These are phyloP conservation scores for Sylvicapra grimmia DNA, from an alignment of 2,113 vertebrate genomes.

Conservation along the genomic window DNA sequence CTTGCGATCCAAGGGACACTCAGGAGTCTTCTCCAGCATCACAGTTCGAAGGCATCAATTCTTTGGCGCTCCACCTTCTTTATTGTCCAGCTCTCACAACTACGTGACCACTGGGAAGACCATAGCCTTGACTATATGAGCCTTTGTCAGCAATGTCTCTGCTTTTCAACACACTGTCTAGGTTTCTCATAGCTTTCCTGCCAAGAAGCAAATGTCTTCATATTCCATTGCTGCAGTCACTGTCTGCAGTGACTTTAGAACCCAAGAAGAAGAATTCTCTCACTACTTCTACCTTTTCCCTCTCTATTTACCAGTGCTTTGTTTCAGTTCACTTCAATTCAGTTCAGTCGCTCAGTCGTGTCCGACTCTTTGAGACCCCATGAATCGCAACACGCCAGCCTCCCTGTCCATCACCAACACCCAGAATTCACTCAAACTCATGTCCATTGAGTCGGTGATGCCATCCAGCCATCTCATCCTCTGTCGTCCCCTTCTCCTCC, in stretches of 20 bases:
- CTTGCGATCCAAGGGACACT: background rate
- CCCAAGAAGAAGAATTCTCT: background rate
- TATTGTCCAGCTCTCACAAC: background rate
- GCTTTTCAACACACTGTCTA: background rate
- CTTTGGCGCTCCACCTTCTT: background rate
- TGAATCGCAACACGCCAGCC: too few species aligned
- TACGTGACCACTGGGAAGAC: background rate
- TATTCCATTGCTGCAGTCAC: background rate
- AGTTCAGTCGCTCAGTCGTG: too few species aligned
- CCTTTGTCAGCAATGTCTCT: background rate
- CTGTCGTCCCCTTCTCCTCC: too few species aligned
- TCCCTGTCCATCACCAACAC: too few species aligned
- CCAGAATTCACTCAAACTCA: too few species aligned
- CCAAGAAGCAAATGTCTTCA: background rate
- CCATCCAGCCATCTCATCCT: too few species aligned
- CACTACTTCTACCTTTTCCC: background rate
- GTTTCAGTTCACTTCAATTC: background rate
- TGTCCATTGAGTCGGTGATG: too few species aligned
- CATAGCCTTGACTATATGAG: background rate
- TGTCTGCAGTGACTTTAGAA: background rate
- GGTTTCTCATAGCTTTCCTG: background rate
- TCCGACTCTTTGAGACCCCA: rapidly evolving
- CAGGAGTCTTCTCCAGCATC: background rate
- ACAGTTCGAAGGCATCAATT: background rate
- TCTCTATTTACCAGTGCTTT: background rate